phyloP scores from a whole-genome alignment of 2,113 vertebrate genomes.

The Myrmecobius fasciatus region DNA sequence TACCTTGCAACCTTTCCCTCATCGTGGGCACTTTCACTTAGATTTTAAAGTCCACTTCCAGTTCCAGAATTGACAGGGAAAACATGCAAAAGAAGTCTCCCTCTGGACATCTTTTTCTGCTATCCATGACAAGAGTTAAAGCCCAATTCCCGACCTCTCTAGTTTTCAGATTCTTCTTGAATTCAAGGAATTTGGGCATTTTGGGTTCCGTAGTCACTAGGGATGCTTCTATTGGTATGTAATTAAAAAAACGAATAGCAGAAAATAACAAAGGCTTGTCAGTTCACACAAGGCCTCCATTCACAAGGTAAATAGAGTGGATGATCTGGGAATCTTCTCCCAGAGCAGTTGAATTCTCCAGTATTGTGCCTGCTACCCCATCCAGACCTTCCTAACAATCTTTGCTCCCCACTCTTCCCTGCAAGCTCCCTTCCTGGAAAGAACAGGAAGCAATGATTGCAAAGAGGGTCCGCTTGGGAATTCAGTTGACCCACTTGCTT shows the following conservation, averaged over 20 bases:
- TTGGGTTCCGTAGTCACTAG: background rate
- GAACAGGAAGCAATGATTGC: background rate
- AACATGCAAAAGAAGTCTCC: background rate
- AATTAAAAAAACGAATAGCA: background rate
- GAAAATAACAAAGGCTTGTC: background rate
- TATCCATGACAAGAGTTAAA: background rate
- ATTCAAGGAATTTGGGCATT: background rate
- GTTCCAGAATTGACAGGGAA: background rate
- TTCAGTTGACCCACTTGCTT: background rate
- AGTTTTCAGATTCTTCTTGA: background rate
- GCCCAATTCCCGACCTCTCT: background rate
- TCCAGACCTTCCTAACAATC: background rate
- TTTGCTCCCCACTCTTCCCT: background rate
- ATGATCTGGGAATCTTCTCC: background rate
- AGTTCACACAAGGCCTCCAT: background rate
- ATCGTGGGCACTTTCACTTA: background rate
- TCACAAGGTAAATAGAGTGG: background rate
- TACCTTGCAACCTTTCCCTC: background rate
- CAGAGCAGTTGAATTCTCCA: background rate
- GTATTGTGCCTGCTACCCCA: background rate
- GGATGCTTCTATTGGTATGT: background rate
- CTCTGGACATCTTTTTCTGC: background rate
- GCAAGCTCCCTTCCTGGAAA: background rate
- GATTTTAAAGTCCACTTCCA: background rate
- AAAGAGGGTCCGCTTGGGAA: background rate